Evolutionary conservation across 2,113 vertebrate genomes (phyloP).

Genomic region (Salvelinus alpinus): DNA sequence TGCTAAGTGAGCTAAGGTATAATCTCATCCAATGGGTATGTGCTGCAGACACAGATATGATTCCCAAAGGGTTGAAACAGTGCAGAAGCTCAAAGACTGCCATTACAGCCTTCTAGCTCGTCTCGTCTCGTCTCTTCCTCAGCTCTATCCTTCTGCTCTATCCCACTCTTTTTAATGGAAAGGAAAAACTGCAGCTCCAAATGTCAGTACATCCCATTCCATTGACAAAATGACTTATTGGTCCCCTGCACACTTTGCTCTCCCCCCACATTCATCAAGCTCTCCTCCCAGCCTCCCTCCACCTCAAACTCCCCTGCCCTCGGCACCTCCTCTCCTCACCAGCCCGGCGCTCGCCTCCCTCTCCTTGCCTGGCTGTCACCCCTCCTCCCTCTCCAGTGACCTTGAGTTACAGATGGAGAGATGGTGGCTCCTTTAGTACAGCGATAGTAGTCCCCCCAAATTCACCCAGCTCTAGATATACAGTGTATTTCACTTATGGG

Average conservation of each 20-base stretch:
- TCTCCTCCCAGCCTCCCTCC: constrained; percentile 33
- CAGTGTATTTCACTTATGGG: constrained; percentile 36
- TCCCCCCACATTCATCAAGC: constrained; percentile 54
- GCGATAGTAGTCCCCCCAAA: constrained; percentile 16
- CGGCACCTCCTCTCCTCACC: constrained; percentile 22
- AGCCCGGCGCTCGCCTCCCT: constrained; percentile 47
- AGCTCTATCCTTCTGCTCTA: constrained; percentile 31
- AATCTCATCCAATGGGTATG: constrained; percentile 38
- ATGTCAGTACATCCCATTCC: constrained; percentile 55
- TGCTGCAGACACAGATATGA: constrained; percentile 64
- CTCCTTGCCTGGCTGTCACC: constrained; percentile 46
- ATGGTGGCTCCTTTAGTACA: constrained; percentile 44
- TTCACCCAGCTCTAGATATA: not conserved
- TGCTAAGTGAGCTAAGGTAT: constrained; percentile 50
- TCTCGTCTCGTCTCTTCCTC: constrained; percentile 25
- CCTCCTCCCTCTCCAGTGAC: constrained; percentile 61
- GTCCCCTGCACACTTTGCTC: constrained; percentile 44
- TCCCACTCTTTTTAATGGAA: constrained; percentile 50
- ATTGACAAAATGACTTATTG: constrained; percentile 67
- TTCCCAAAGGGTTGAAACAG: constrained; percentile 59
- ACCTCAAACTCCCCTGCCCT: not conserved
- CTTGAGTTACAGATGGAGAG: constrained; percentile 58
- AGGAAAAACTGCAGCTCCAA: constrained; percentile 41
- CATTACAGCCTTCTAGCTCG: constrained; percentile 30
- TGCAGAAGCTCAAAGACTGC: constrained; percentile 50